These are phyloP conservation scores for Ceraclea dissimilis DNA, from an alignment of 2,888 invertebrate genomes.

Conservation along the genomic window DNA sequence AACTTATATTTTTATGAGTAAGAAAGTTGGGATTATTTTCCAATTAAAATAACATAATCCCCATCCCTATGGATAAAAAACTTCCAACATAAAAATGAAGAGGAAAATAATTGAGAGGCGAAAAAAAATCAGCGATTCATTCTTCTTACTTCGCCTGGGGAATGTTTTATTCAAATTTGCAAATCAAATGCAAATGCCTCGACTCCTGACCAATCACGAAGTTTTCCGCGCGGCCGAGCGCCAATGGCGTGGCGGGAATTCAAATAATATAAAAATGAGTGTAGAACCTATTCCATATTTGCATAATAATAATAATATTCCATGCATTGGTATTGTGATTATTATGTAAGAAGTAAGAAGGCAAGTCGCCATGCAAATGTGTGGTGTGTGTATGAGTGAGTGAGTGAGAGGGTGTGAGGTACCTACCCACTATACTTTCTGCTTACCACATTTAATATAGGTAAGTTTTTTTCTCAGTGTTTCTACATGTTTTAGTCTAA, in stretches of 20 bases:
- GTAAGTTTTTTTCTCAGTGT: too few relatives aligned
- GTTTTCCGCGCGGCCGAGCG: constrained; percentile 16
- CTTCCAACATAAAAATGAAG: not conserved
- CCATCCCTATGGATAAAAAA: constrained; percentile 1
- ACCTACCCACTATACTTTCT: too few relatives aligned
- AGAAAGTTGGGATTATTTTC: too few relatives aligned
- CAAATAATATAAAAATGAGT: constrained; percentile 6
- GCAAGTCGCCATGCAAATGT: not conserved
- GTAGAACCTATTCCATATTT: constrained; percentile 17
- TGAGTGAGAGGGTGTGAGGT: too few relatives aligned
- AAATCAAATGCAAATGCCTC: constrained; percentile 13
- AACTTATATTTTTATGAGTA: too few relatives aligned
- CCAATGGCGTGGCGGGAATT: constrained; percentile 19
- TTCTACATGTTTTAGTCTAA: too few relatives aligned
- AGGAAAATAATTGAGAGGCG: not conserved
- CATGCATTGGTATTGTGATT: not conserved
- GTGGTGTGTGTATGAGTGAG: not conserved
- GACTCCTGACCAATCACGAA: constrained; percentile 17
- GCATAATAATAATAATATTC: constrained; percentile 25
- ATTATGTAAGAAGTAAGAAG: not conserved
- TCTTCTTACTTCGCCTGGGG: constrained; percentile 3
- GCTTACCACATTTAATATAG: too few relatives aligned
- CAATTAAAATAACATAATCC: not conserved
- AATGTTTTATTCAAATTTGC: constrained; percentile 9
- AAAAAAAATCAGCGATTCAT: not conserved